Evolutionary conservation across 2,797 vertebrate species (phyloP), one percentile per base, ranked within the genome.

Genomic region (Rhinoraja longicauda): DNA sequence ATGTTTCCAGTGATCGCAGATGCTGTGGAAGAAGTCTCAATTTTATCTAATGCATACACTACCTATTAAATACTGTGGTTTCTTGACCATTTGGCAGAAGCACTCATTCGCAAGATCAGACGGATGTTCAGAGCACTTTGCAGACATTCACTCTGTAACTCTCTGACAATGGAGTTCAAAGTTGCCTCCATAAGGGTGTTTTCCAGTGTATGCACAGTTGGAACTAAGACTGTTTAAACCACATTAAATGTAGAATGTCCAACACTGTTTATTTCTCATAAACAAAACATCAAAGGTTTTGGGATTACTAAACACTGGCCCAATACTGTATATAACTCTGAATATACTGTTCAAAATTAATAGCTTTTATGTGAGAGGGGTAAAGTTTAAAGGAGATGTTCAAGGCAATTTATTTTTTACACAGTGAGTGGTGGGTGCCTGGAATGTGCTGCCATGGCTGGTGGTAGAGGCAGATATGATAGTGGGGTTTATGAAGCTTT

Each of bases 121-220:
- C 90, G 75, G 70, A 92, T 92, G 90, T 92, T 92, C 73, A 29
- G 90, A 70, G 70, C 70, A 92, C 67, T 92, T 75, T 53, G 39
- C 70, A 73, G 72, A 92, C 24, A 0, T 73, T 75, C 36, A 92
- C 36, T 92, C 45, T 72, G 39, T 29, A 32, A 67, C 21, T 75
- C 45, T 57, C 86, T 70, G 64, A 90, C 15, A 75, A 57, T 57
- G 8, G 3, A 67, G 15, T 67, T 26, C 26, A 73, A 39, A 15
- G 72, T 70, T 92, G 90, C 36, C 90, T 92, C 39, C 39, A 29
- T 53, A 53, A 73, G 67, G 39, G 39, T 24, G 36, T 92, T 53
- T n/a, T 92, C 36, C 45, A 92, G 70, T 75, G 67, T 73, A 53
- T 73, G 67, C 24, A 53, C 7, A 75, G 24, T 91, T 53, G 90